These are phyloP conservation scores for Tinamus guttatus DNA, from an alignment of 2,113 vertebrate genomes.

Conservation along the genomic window DNA sequence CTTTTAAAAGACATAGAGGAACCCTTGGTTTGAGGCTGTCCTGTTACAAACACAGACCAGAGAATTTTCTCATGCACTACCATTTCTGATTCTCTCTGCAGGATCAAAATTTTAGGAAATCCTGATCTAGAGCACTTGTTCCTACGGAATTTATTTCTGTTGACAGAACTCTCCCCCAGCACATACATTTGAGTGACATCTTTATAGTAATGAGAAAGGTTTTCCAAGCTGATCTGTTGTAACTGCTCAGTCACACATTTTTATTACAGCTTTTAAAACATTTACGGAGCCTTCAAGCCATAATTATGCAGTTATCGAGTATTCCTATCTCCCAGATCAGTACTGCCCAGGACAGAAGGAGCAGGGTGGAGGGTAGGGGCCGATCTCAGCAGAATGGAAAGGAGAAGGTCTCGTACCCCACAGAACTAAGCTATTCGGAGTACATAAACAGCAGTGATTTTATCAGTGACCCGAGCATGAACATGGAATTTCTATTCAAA, in stretches of 20 bases:
- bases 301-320: conserved; percentile 2
- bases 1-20: not conserved
- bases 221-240: not conserved
- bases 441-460: not conserved
- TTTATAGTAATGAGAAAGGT: not conserved
- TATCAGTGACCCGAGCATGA: not conserved
- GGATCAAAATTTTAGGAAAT: not conserved
- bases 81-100: not conserved
- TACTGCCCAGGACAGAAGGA: not conserved
- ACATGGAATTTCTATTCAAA: not conserved
- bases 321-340: not conserved
- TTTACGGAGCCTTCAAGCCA: not conserved
- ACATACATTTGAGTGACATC: not conserved
- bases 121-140: not conserved
- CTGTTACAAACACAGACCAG: not conserved
- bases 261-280: conserved; percentile 39
- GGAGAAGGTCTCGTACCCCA: not conserved
- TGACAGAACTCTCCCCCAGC: not conserved
- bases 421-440: not conserved
- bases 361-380: not conserved
- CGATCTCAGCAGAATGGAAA: not conserved
- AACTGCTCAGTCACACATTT: conserved; percentile 5
- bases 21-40: not conserved
- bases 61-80: not conserved
- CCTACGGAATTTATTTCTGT: not conserved